Evolutionary conservation across 1,140 invertebrate genomes (phyloP).

Genomic region (Aethina tumida): DNA sequence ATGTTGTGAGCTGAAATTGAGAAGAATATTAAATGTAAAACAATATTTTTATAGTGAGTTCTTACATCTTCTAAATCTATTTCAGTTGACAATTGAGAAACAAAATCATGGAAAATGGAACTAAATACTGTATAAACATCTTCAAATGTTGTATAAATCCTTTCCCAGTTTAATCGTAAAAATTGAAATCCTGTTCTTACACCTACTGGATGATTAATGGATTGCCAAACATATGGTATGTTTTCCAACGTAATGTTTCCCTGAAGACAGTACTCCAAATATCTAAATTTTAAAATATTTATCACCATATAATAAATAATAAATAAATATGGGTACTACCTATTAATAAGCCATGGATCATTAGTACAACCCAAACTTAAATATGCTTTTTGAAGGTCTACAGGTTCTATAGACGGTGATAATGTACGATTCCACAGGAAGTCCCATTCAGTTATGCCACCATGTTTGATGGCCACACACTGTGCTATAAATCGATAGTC

Average conservation of each 20-base stretch:
- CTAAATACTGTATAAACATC: slow-evolving; percentile 26
- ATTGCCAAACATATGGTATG: slow-evolving; percentile 30
- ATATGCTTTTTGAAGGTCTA: slow-evolving; percentile 26
- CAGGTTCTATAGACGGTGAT: slow-evolving; percentile 21
- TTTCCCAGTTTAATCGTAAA: slow-evolving; percentile 28
- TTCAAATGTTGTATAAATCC: slow-evolving; percentile 25
- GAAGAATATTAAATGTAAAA: not conserved
- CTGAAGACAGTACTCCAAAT: slow-evolving; percentile 25
- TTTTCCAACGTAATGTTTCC: slow-evolving; percentile 29
- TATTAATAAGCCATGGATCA: slow-evolving; percentile 32
- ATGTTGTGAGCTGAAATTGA: slow-evolving; percentile 25
- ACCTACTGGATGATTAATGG: slow-evolving; percentile 28
- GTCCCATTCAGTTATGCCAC: slow-evolving; percentile 28
- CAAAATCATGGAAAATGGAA: slow-evolving; percentile 29
- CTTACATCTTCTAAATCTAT: slow-evolving; percentile 32
- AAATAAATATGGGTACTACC: slow-evolving; percentile 13
- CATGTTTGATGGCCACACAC: slow-evolving; percentile 26
- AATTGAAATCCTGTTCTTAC: slow-evolving; percentile 28
- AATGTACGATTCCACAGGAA: slow-evolving; percentile 28
- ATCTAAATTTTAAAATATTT: slow-evolving; percentile 14
- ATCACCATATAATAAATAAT: not conserved
- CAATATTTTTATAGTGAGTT: not conserved
- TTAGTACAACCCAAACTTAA: slow-evolving; percentile 29
- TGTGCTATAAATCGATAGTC: slow-evolving; percentile 24
- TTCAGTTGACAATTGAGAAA: slow-evolving; percentile 27